Base-by-base conservation (phyloP, 2,888 invertebrate genomes). In the Dasypolia templi region DNA sequence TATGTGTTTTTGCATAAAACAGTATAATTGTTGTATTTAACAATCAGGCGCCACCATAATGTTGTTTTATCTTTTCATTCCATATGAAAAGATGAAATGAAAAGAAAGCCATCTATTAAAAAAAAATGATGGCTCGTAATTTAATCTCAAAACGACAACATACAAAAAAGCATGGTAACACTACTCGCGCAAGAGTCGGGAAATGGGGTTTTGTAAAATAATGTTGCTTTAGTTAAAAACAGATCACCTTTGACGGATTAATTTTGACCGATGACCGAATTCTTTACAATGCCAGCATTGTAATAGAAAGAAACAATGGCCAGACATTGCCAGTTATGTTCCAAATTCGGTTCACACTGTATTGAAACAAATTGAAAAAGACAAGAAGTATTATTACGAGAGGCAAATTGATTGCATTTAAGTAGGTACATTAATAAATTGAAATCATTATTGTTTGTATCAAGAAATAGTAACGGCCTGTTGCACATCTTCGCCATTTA, bases 161-260 rank as follows among this genome's bases (percentile, higher is more conserved):
- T 74, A 42, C 39, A 5, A 70, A 29, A 46, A 17, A 17, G 6
- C 26, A 62, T 86, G 83, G 87, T 79, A 53, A 66, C 81, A 77
- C 65, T 81, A 82, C 61, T 61, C 62, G 68, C 75, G 79, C 86
- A 85, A 81, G 78, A 89, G 73, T 81, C 68, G 49, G 72, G 44
- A 85, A 81, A 83, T 83, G 39, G 62, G 65, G 62, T 79, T 82
- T 82, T 82, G 83, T 86, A 85, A 86, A 89, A 86, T 81, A 59
- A 66, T 80, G 73, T 81, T 75, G 53, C 73, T 81, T 76, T 71
- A 42, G 49, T 70, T 75, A 42, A 79, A 86, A 87, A 88, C 82
- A 79, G 79, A 85, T 87, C 79, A 73, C 49, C 79, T 49, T 71
- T 75, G 77, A 79, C 58, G 59, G 61, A 74, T 81, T 75, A 65